Conservation (phyloP, 2,888 invertebrate genomes). For the Scaptomyza flava region DNA sequence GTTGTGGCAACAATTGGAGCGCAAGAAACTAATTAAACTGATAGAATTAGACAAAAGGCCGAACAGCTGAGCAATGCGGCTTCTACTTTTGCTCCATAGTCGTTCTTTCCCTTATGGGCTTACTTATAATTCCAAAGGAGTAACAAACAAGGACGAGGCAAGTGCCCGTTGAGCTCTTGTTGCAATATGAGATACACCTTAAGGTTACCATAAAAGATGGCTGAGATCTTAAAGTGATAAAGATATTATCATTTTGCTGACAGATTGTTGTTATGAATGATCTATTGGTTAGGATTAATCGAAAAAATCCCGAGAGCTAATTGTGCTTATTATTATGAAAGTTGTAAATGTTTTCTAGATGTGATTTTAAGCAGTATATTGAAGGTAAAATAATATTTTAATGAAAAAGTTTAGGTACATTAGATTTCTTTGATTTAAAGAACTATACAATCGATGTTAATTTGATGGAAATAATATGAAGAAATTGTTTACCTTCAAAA, state of each 20-base stretch:
- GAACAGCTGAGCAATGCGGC: slow-evolving; percentile 28
- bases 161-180: slow-evolving; percentile 7
- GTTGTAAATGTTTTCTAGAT: not conserved
- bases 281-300: slow-evolving; percentile 18
- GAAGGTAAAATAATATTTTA: too few relatives aligned
- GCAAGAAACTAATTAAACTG: slow-evolving; percentile 75
- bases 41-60: slow-evolving; percentile 74
- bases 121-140: slow-evolving; percentile 58
- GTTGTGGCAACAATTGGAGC: slow-evolving; percentile 62
- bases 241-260: slow-evolving; percentile 27
- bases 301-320: slow-evolving; percentile 1
- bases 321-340: not conserved
- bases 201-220: slow-evolving; percentile 17
- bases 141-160: slow-evolving; percentile 28
- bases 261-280: slow-evolving; percentile 21
- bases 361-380: too few relatives aligned
- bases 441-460: not conserved
- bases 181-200: slow-evolving; percentile 20
- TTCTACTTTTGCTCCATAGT: not conserved
- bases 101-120: not conserved
- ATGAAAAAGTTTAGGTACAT: too few relatives aligned
- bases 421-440: too few relatives aligned
- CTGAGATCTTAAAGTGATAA: slow-evolving; percentile 12
- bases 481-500: too few relatives aligned
- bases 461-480: not conserved